Percentiles rank a stretch among this genome's conserved stretches.
Conservation (phyloP, 2,888 invertebrate species). For the Drosophila nr. fundita region DNA sequence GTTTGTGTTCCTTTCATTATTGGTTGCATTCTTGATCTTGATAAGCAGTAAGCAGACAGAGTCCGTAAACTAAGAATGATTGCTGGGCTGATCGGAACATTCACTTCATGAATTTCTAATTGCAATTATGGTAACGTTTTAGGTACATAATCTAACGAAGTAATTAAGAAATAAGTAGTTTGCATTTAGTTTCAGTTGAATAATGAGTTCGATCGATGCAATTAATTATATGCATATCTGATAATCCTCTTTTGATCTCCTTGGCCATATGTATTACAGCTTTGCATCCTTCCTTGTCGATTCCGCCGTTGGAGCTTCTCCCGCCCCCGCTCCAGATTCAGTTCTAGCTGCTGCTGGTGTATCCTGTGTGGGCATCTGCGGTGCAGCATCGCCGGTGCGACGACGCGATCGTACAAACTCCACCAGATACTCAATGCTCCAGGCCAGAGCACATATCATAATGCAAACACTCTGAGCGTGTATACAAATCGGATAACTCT, state of each 20-base stretch:
- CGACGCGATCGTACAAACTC: constrained; percentile 71
- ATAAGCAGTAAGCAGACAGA: neutral
- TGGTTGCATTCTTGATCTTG: constrained; percentile 1
- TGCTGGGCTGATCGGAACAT: neutral
- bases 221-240: constrained; percentile 33
- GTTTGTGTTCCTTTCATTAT: neutral
- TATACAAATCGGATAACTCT: constrained; percentile 89
- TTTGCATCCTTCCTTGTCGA: constrained; percentile 54
- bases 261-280: constrained; percentile 53
- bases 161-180: constrained; percentile 40
- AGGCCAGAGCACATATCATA: constrained; percentile 89
- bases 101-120: neutral
- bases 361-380: constrained; percentile 57
- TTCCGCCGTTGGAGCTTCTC: neutral
- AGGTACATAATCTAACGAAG: neutral
- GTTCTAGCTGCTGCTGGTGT: constrained; percentile 1
- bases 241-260: constrained; percentile 30
- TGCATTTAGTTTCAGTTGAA: constrained; percentile 34
- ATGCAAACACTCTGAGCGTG: constrained; percentile 90
- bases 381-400: constrained; percentile 67
- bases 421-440: constrained; percentile 87
- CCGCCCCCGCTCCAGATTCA: neutral
- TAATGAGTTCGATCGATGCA: constrained; percentile 26
- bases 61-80: neutral
- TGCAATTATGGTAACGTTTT: neutral